A percentile compares a stretch with the other conserved stretches of the same genome.
These are phyloP conservation scores for Taenioides sp. DNA, from an alignment of 2,797 vertebrate species.

Conservation along the genomic window DNA sequence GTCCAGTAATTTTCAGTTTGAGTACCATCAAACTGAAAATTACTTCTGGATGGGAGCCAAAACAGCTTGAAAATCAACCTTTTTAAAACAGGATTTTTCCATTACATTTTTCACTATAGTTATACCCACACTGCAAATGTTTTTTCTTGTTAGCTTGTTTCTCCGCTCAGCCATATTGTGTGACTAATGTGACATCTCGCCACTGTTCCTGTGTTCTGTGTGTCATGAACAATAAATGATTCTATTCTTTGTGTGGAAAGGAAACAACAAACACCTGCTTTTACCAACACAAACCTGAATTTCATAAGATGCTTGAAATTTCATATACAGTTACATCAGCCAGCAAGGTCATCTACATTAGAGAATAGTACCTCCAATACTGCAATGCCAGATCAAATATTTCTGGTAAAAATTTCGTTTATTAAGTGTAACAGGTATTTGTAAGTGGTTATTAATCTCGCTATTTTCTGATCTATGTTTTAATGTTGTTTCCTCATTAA, in stretches of 20 bases:
- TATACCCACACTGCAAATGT: too few species aligned
- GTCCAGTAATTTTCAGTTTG: too few species aligned
- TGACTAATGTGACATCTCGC: slow-evolving; percentile 3
- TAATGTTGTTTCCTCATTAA: too few species aligned
- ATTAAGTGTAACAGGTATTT: too few species aligned
- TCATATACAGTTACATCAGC: not conserved
- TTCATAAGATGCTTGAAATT: not conserved
- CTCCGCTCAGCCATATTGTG: not conserved
- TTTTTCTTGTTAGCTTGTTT: not conserved
- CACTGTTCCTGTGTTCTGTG: not conserved
- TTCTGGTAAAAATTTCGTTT: too few species aligned
- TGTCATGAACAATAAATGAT: not conserved
- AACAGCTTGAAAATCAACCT: too few species aligned
- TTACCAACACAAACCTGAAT: not conserved
- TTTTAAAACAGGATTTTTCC: too few species aligned
- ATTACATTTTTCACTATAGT: too few species aligned
- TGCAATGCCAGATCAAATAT: not conserved
- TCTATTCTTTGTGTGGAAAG: slow-evolving; percentile 2
- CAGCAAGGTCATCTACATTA: not conserved
- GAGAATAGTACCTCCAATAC: not conserved
- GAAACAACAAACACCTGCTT: not conserved
- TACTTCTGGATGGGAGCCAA: too few species aligned
- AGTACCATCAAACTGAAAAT: too few species aligned
- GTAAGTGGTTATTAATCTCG: too few species aligned
- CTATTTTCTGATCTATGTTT: too few species aligned